Base-by-base conservation (phyloP, 2,888 invertebrate species). In the Apotomis betuletana region DNA sequence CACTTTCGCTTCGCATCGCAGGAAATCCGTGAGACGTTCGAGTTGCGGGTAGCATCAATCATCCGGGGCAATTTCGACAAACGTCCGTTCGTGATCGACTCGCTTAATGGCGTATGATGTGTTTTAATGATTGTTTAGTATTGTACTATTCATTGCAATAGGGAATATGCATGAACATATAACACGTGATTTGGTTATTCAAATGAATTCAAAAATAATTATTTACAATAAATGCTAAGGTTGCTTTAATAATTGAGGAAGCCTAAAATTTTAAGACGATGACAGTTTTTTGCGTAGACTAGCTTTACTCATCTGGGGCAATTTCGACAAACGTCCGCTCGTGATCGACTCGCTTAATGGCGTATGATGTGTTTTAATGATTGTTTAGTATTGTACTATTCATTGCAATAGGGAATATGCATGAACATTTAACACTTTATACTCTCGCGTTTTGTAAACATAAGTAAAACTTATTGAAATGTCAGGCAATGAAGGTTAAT, bases 11-110 rank as follows among this genome's bases (percentile, higher is more conserved):
- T 1, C 15, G 61, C 36, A 41, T 36, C 38, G 59, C 72, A 72
- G 72, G 72, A 72, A 72, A 72, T 72, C 72, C 72, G 72, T 72
- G 72, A 72, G 67, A 44, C 60, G 54, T 54, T 59, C 63, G 58
- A 41, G 13, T 13, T 27, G 13, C 15, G 58, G 5, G 38, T 67
- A 71, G 38, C 71, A 71, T 71, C 71, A 71, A 71, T 71, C 71
- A 71, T 62, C 62, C 36, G 55, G 49, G 27, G 61, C 54, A 67
- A 71, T 71, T 71, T 71, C 67, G 67, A 60, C 70, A 70, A 70
- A 65, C 65, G 64, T 70, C 67, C 44, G 57, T 67, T 15, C 46
- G 55, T 55, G 55, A 70, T 67, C 49, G 67, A 67, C 67, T 51
- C 41, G 44, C 55, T 27, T 65, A 44, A 49, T 49, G 41, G 41